These are phyloP conservation scores for Geotrupes spiniger DNA, from an alignment of 2,888 invertebrate species.

Conservation along the genomic window DNA sequence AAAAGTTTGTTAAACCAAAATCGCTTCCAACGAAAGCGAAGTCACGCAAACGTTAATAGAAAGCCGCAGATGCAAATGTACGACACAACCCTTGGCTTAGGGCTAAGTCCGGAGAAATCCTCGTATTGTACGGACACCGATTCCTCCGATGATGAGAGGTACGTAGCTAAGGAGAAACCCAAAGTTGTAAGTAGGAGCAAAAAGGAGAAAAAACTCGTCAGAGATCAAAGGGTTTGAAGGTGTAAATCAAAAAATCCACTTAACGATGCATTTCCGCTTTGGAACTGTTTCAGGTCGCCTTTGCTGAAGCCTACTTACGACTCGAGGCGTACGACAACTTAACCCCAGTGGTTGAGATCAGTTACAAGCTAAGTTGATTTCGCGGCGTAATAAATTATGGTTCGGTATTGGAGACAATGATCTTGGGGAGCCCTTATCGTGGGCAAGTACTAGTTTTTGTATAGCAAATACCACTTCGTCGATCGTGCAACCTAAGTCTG, in stretches of 20 bases:
- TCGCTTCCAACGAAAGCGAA: conserved; percentile 34
- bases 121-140: conserved; percentile 29
- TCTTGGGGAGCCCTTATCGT: conserved; percentile 57
- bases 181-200: conserved; percentile 24
- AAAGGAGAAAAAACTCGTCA: conserved; percentile 33
- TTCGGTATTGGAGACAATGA: conserved; percentile 57
- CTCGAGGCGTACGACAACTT: conserved; percentile 20
- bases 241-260: conserved; percentile 27
- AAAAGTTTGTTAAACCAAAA: conserved; percentile 45
- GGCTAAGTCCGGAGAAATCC: conserved; percentile 35
- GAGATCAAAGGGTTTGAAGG: conserved; percentile 21
- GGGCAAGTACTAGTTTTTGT: conserved; percentile 51
- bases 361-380: conserved; percentile 66
- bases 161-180: conserved; percentile 16
- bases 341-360: conserved; percentile 56
- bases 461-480: conserved; percentile 15
- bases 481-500: conserved; percentile 8
- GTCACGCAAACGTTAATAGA: conserved; percentile 46
- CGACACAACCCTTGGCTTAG: conserved; percentile 57
- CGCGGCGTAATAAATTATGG: conserved; percentile 73
- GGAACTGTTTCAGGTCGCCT: conserved; percentile 37
- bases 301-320: conserved; percentile 28
- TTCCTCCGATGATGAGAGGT: conserved; percentile 21
- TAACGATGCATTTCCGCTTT: conserved; percentile 41
- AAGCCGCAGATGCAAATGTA: conserved; percentile 59